A percentile compares a stretch with the other conserved stretches of the same genome.
Conservation (phyloP, 2,113 vertebrate species). For the Bos javanicus region DNA sequence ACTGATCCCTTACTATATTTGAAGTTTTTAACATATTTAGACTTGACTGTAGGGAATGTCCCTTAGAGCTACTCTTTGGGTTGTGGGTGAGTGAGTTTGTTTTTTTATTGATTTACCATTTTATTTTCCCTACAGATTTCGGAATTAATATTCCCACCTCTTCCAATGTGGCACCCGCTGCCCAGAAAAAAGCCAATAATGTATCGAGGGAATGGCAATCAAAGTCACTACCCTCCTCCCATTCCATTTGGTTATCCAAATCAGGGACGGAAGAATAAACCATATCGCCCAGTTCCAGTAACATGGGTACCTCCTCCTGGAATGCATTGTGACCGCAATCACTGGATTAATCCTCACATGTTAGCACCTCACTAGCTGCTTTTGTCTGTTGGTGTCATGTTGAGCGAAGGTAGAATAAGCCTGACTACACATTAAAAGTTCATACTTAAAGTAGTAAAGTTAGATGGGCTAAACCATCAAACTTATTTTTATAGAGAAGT, state of each 20-base stretch:
- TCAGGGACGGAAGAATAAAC: slow-evolving; percentile 74
- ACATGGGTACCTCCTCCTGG: slow-evolving; percentile 75
- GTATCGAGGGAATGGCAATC: slow-evolving; percentile 57
- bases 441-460: slow-evolving; percentile 65
- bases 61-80: background rate
- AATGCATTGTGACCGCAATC: slow-evolving; percentile 68
- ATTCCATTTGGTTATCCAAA: slow-evolving; percentile 76
- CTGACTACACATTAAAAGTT: slow-evolving; percentile 49
- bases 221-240: slow-evolving; percentile 55
- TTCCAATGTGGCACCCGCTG: slow-evolving; percentile 47
- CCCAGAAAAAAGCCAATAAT: slow-evolving; percentile 69
- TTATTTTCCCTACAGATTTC: slow-evolving; percentile 52
- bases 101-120: background rate
- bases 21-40: slow-evolving; percentile 41
- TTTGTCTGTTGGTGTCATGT: slow-evolving; percentile 49
- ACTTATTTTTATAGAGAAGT: slow-evolving; percentile 76
- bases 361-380: slow-evolving; percentile 64
- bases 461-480: slow-evolving; percentile 67
- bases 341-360: slow-evolving; percentile 76
- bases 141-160: slow-evolving; percentile 60
- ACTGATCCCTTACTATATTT: background rate
- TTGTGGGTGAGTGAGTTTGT: background rate
- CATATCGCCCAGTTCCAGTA: slow-evolving; percentile 70
- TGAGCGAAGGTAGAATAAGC: slow-evolving; percentile 53
- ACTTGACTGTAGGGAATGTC: background rate